Evolutionary conservation across 2,113 vertebrate species (phyloP).

Genomic region (Xenus cinereus): DNA sequence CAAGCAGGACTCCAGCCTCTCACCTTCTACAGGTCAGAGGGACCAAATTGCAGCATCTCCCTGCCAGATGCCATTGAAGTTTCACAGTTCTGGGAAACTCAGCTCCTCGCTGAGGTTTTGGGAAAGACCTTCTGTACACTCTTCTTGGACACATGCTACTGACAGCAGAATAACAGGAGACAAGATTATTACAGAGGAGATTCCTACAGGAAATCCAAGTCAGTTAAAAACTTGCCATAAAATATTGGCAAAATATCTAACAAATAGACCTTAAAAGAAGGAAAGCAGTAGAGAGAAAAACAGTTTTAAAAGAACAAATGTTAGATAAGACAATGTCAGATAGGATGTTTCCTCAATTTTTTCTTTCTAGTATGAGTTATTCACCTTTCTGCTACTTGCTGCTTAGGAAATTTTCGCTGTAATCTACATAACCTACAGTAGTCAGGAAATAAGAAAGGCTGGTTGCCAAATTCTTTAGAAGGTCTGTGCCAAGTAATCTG

Average conservation of each 20-base stretch:
- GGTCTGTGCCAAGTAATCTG: accelerated
- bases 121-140: not conserved
- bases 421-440: not conserved
- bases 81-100: not conserved
- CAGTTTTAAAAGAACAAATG: not conserved
- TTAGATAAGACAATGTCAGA: not conserved
- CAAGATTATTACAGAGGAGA: not conserved
- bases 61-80: not conserved
- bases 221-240: not conserved
- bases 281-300: not conserved
- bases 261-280: not conserved
- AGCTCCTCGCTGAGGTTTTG: accelerated
- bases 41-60: not conserved
- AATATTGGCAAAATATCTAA: not conserved
- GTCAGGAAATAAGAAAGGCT: not conserved
- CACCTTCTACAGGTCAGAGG: not conserved
- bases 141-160: not conserved
- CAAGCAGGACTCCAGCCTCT: not conserved
- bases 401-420: not conserved
- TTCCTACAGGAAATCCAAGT: not conserved
- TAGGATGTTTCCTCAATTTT: not conserved
- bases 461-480: not conserved
- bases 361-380: not conserved
- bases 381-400: not conserved
- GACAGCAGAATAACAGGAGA: not conserved